These are phyloP conservation scores for Drosophila lacertosa DNA, from an alignment of 1,140 invertebrate genomes.

Conservation along the genomic window DNA sequence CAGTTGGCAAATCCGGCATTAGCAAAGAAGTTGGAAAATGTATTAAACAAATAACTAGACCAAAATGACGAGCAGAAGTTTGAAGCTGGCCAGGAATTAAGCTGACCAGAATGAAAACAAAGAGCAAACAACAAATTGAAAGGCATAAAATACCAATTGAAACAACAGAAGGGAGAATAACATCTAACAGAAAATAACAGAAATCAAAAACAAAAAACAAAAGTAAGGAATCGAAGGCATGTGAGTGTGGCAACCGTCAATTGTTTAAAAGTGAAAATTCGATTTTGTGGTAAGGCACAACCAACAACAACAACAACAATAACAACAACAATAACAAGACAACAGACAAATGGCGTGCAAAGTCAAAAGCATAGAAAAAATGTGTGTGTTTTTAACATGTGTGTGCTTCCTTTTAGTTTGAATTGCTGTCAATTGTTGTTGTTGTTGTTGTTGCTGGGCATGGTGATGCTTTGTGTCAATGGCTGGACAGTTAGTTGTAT, in stretches of 20 bases:
- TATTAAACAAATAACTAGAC: background rate
- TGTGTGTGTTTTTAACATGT: slow-evolving; percentile 12
- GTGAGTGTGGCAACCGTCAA: slow-evolving; percentile 68
- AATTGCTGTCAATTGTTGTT: slow-evolving; percentile 62
- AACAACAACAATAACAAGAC: slow-evolving; percentile 11
- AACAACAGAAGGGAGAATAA: slow-evolving; percentile 16
- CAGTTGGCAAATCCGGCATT: no score
- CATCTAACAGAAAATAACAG: slow-evolving; percentile 1
- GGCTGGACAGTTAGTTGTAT: slow-evolving; percentile 43
- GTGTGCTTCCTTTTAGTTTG: slow-evolving; percentile 60
- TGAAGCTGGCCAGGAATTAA: slow-evolving; percentile 42
- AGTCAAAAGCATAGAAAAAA: slow-evolving; percentile 54
- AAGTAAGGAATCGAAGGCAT: slow-evolving; percentile 9
- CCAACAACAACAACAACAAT: slow-evolving; percentile 32
- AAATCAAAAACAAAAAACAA: slow-evolving; percentile 20
- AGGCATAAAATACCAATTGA: slow-evolving; percentile 56
- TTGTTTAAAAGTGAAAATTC: slow-evolving; percentile 84
- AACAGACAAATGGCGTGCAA: slow-evolving; percentile 66
- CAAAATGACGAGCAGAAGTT: background rate
- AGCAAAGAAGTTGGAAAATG: background rate
- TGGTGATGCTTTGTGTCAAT: slow-evolving; percentile 74
- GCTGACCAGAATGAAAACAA: slow-evolving; percentile 54
- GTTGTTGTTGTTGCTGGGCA: slow-evolving; percentile 23
- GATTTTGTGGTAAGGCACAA: slow-evolving; percentile 74
- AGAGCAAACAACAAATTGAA: slow-evolving; percentile 68